Base-by-base conservation (phyloP, 2,113 vertebrate species). In the Salvelinus sp. region DNA sequence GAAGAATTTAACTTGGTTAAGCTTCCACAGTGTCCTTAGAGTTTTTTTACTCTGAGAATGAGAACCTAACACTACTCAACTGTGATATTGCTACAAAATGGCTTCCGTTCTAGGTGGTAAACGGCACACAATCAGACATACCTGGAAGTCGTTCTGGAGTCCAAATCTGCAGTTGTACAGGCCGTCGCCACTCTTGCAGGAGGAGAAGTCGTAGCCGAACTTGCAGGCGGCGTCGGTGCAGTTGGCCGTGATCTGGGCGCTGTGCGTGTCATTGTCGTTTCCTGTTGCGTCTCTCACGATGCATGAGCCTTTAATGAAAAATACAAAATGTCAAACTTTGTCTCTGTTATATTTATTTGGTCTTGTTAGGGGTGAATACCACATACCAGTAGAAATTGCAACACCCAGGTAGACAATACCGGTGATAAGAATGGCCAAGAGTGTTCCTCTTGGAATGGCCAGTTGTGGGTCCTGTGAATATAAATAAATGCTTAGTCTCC, bases 401-500 rank as follows among this genome's bases (percentile, higher is more conserved):
- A 98, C 95, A 81, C 97, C 97, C 79, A 93, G 73, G 82, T 99
- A 99, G 85, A 98, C 97, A 33, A 98, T 25, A 0, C 96, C 98
- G 64, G 97, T 99, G 81, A 99, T 95, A 74, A 99, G 85, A 82
- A 99, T 99, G 90, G 98, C 98, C 87, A 98, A 88, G 22, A 99
- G 90, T 0, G 97, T 99, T 92, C 98, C 98, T 93, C 90, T 97
- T 65, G 98, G 98, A 82, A 99, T 99, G 86, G 98, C 96, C 92
- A 91, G 92, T 84, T 98, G 97, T 72, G 98, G 98, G 89, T 99
- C 97, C 98, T 99, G 90, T 66, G 50, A 93, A 82, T 66, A 80
- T 13, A 69, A 25, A 28, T 25, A 63, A 57, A 50, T 64, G 81
- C 28, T 71, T 10, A 47, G 23, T 54, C 3, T 73, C 63, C 14